A percentile compares a stretch with the other conserved stretches of the same genome.
phyloP scores from a whole-genome alignment of 2,888 invertebrate genomes.

The Dastarcus helophoroides region DNA sequence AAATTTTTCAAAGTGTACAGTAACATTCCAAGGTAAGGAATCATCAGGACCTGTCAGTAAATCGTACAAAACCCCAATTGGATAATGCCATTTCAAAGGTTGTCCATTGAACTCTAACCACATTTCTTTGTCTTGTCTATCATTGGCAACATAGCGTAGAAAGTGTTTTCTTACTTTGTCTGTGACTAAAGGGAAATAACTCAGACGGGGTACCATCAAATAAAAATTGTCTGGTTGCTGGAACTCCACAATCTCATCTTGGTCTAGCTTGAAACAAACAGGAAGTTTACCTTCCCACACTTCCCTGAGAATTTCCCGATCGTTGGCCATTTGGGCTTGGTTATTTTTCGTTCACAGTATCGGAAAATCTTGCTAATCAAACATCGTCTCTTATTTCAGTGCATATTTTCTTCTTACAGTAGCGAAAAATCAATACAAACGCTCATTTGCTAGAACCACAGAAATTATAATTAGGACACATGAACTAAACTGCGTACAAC shows the following conservation, averaged over 20 bases:
- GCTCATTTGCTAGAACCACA: no score
- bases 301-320: slow-evolving; percentile 86
- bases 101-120: slow-evolving; percentile 91
- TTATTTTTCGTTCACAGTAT: no score
- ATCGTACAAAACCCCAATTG: slow-evolving; percentile 88
- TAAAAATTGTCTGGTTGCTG: slow-evolving; percentile 89
- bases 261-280: slow-evolving; percentile 79
- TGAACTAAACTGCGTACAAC: no score
- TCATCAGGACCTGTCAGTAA: slow-evolving; percentile 52
- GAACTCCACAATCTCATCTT: slow-evolving; percentile 78
- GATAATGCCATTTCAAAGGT: slow-evolving; percentile 82
- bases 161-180: slow-evolving; percentile 93
- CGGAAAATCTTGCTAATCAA: no score
- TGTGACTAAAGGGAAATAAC: slow-evolving; percentile 88
- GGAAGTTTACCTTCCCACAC: slow-evolving; percentile 95
- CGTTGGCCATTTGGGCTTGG: slow-evolving; percentile 73
- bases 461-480: no score
- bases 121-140: slow-evolving; percentile 76
- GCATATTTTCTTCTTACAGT: no score
- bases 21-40: slow-evolving; percentile 81
- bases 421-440: no score
- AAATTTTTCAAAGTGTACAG: slow-evolving; percentile 90
- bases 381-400: no score
- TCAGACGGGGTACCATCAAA: slow-evolving; percentile 84
- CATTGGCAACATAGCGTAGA: slow-evolving; percentile 65